phyloP scores from a whole-genome alignment of 1,140 invertebrate species.

The Leptinotarsa lineolata region DNA sequence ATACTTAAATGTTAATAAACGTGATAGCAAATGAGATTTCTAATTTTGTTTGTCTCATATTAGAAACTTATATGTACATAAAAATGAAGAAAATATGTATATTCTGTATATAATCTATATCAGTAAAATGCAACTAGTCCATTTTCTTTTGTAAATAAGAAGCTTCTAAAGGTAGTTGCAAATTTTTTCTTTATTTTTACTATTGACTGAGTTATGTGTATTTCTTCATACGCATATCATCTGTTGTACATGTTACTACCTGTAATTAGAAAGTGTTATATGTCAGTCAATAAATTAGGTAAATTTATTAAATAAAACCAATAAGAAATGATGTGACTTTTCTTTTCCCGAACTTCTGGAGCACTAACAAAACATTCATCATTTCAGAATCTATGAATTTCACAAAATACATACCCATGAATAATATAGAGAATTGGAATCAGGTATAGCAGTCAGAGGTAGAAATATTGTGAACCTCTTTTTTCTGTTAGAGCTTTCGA shows the following conservation, averaged over 20 bases:
- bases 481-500: no score
- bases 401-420: no score
- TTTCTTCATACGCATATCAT: conserved; percentile 40
- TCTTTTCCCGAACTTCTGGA: neutral
- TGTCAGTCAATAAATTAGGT: conserved; percentile 48
- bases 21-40: conserved; percentile 46
- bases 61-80: conserved; percentile 34
- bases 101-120: conserved; percentile 47
- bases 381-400: no score
- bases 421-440: no score
- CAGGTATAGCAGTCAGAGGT: no score
- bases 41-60: conserved; percentile 42
- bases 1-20: conserved; percentile 43
- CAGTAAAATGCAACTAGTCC: conserved; percentile 44
- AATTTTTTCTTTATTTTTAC: conserved; percentile 33
- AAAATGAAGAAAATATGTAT: conserved; percentile 34
- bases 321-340: conserved; percentile 9
- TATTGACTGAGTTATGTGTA: conserved; percentile 41
- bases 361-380: no score
- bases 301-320: conserved; percentile 47
- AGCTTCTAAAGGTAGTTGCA: conserved; percentile 35
- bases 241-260: conserved; percentile 45
- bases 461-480: no score
- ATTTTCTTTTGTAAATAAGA: conserved; percentile 34
- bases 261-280: conserved; percentile 48